phyloP scores from a whole-genome alignment of 2,888 invertebrate species.

The Megaustenia siamemsis region DNA sequence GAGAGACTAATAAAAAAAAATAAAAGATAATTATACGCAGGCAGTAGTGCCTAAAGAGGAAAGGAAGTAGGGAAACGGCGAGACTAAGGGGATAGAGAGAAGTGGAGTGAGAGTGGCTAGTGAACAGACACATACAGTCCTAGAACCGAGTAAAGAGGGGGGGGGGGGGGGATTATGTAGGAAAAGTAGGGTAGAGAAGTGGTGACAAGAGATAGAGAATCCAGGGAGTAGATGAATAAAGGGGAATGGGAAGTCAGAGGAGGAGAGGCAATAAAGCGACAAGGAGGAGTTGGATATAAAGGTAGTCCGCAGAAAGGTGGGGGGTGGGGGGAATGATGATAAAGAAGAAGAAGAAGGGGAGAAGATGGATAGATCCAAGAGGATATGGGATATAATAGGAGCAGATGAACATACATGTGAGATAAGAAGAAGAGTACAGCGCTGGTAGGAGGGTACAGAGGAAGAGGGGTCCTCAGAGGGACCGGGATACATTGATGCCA shows the following conservation, averaged over 20 bases:
- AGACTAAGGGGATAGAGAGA: too few relatives aligned
- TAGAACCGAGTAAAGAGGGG: too few relatives aligned
- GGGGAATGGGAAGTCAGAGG: not conserved
- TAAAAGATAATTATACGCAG: too few relatives aligned
- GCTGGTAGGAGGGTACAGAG: not conserved
- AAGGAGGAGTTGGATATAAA: not conserved
- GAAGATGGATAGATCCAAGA: not conserved
- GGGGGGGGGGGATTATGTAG: too few relatives aligned
- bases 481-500: not conserved
- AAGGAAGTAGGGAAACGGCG: too few relatives aligned
- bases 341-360: slow-evolving; percentile 24
- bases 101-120: too few relatives aligned
- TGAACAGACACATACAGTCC: too few relatives aligned
- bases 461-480: not conserved
- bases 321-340: not conserved
- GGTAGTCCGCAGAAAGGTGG: not conserved
- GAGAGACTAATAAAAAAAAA: too few relatives aligned
- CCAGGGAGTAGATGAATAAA: not conserved
- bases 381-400: not conserved
- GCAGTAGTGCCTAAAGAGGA: too few relatives aligned
- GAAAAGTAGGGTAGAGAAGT: too few relatives aligned
- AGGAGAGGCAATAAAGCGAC: not conserved
- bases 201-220: not conserved
- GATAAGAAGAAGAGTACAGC: not conserved
- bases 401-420: not conserved